These are phyloP conservation scores for Xylota sylvarum DNA, from an alignment of 2,888 invertebrate genomes.

Conservation along the genomic window DNA sequence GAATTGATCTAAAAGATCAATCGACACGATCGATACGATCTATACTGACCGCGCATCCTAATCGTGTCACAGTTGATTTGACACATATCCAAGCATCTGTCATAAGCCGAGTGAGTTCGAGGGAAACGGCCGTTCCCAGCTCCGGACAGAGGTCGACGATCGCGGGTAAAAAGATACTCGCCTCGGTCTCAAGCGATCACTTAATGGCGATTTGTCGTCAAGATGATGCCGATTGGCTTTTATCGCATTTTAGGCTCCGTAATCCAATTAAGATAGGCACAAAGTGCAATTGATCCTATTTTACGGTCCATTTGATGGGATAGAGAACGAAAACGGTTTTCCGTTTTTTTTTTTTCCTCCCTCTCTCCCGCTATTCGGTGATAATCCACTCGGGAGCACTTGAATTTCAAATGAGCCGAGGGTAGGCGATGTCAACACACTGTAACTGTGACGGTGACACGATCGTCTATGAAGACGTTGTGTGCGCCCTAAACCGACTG, in stretches of 20 bases:
- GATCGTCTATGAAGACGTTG: conserved; percentile 63
- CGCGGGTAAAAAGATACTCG: conserved; percentile 13
- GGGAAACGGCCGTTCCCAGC: conserved; percentile 28
- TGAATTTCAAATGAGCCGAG: conserved; percentile 69
- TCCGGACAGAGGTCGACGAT: conserved; percentile 55
- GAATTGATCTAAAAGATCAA: conserved; percentile 63
- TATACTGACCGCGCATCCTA: conserved; percentile 47
- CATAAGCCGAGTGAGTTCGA: conserved; percentile 55
- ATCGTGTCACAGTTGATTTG: conserved; percentile 71
- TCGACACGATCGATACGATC: conserved; percentile 53
- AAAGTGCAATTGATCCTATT: conserved; percentile 75
- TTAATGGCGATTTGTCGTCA: conserved; percentile 72
- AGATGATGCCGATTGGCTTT: conserved; percentile 31
- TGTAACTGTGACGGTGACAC: background rate
- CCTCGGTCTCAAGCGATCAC: conserved; percentile 6
- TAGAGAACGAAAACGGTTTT: conserved; percentile 35
- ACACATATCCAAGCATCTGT: conserved; percentile 76
- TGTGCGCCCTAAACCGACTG: background rate
- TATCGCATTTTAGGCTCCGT: conserved; percentile 50
- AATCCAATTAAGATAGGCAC: conserved; percentile 76
- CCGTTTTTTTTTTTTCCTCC: no score
- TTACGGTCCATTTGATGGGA: conserved; percentile 76
- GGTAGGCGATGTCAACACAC: conserved; percentile 1
- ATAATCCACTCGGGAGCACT: conserved; percentile 49
- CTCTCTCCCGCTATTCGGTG: no score